Conservation (phyloP, 1,140 invertebrate species). For the Leptestheria dahalacensis region DNA sequence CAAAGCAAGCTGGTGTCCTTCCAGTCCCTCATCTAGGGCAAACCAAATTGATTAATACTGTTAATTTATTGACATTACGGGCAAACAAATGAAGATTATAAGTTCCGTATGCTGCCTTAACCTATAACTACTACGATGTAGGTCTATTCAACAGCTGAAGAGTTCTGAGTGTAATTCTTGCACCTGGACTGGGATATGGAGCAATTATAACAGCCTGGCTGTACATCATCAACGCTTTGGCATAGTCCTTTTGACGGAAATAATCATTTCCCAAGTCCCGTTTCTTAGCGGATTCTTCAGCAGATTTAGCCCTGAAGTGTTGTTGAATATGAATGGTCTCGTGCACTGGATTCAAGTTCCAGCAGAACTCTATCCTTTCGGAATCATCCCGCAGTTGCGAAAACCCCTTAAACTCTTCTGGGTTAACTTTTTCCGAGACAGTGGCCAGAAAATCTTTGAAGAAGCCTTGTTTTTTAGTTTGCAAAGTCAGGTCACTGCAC, state of each 20-base stretch:
- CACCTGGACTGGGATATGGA: too few species aligned
- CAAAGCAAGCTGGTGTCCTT: slow-evolving; percentile 43
- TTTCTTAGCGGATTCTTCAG: slow-evolving; percentile 40
- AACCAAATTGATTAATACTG: not conserved
- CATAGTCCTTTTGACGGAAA: slow-evolving; percentile 58
- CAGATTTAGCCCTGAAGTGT: slow-evolving; percentile 38
- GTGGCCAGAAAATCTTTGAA: slow-evolving; percentile 13
- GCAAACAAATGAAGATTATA: too few species aligned
- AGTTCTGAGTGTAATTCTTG: too few species aligned
- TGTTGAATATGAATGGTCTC: not conserved
- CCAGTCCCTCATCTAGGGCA: slow-evolving; percentile 9
- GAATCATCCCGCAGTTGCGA: not conserved
- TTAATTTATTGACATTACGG: slow-evolving; percentile 17
- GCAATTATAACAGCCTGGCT: slow-evolving; percentile 44
- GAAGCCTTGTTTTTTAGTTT: slow-evolving; percentile 14
- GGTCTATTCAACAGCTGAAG: too few species aligned
- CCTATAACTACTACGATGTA: too few species aligned
- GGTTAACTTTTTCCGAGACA: slow-evolving; percentile 2
- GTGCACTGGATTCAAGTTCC: not conserved
- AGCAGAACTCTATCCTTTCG: not conserved
- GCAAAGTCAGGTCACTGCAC: slow-evolving; percentile 11
- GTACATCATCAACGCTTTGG: slow-evolving; percentile 55
- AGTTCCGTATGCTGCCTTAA: slow-evolving; percentile 38
- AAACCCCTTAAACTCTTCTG: slow-evolving; percentile 1
- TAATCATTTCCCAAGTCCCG: slow-evolving; percentile 61